phyloP scores from a whole-genome alignment of 2,113 vertebrate species.

The Tympanuchus pallidicinctus region DNA sequence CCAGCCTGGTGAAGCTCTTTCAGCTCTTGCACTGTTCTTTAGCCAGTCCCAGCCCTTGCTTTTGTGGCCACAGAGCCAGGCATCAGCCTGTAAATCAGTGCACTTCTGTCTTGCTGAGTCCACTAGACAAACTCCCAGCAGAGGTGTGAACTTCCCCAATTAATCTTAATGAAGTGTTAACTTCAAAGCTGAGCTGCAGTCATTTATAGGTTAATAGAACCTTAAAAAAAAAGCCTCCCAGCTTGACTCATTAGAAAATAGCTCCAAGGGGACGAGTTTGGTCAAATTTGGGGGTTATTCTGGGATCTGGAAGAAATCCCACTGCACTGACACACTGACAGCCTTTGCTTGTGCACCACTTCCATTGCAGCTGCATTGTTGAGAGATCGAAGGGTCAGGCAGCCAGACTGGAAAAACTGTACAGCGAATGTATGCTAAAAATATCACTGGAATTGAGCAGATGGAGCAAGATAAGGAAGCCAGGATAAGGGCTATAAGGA shows the following conservation, averaged over 20 bases:
- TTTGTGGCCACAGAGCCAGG: constrained; percentile 22
- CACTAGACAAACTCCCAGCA: constrained; percentile 57
- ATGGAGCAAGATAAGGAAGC: constrained; percentile 48
- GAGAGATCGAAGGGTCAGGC: constrained; percentile 34
- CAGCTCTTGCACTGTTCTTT: background rate
- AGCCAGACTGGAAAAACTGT: constrained; percentile 63
- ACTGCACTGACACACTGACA: constrained; percentile 1
- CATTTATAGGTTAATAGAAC: constrained; percentile 62
- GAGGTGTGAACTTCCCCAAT: constrained; percentile 72
- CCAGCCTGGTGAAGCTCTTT: constrained; percentile 2
- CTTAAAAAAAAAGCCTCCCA: constrained; percentile 16
- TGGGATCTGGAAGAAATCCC: constrained; percentile 47
- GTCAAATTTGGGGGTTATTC: constrained; percentile 62
- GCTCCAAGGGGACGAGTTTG: constrained; percentile 36
- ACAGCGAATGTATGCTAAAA: constrained; percentile 50
- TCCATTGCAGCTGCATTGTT: constrained; percentile 52
- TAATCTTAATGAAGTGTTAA: constrained; percentile 75
- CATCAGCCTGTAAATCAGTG: constrained; percentile 21
- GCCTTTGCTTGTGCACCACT: constrained; percentile 29
- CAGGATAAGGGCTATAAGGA: constrained; percentile 21
- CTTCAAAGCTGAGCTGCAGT: constrained; percentile 62
- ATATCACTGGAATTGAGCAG: constrained; percentile 51
- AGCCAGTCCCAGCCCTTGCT: background rate
- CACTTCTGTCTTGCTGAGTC: constrained; percentile 34
- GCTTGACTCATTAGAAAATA: constrained; percentile 27